Evolutionary conservation across 2,797 vertebrate genomes (phyloP).

Genomic region (Onychomys leucogaster): DNA sequence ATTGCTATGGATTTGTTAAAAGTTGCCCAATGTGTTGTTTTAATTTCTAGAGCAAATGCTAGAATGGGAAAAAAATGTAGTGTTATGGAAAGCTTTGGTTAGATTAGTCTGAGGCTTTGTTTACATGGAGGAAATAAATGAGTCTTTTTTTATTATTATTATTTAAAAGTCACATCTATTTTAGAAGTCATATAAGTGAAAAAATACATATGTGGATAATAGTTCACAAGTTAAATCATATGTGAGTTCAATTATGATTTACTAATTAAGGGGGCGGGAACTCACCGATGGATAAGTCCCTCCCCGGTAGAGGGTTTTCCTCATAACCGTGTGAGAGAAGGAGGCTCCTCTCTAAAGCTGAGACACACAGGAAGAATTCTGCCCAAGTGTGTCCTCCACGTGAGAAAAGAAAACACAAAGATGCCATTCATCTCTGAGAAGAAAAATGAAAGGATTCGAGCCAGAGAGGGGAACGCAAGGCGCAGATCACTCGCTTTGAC

Average conservation of each 20-base stretch:
- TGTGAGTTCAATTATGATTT: not conserved
- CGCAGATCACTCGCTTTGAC: accelerated
- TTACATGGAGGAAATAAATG: not conserved
- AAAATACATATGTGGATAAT: not conserved
- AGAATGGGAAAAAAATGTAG: not conserved
- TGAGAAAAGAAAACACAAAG: not conserved
- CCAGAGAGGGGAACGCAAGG: not conserved
- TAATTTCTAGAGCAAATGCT: slow-evolving; percentile 35
- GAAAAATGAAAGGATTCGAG: not conserved
- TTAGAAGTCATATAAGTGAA: not conserved
- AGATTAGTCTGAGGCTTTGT: not conserved
- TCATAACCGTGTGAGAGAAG: not conserved
- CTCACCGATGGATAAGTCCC: not conserved
- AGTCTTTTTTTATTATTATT: not conserved
- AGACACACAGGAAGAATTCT: not conserved
- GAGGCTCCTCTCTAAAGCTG: not conserved
- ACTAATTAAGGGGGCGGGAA: not conserved
- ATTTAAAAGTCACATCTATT: not conserved
- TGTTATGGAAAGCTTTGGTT: not conserved
- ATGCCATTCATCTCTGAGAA: not conserved
- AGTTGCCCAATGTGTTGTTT: not conserved
- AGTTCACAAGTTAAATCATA: not conserved
- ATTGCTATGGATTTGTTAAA: not conserved
- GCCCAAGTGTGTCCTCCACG: not conserved
- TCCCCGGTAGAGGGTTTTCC: not conserved